A percentile compares a stretch with the other conserved stretches of the same genome.
phyloP scores from a whole-genome alignment of 2,797 vertebrate genomes.

The Acipenser ruthenus region DNA sequence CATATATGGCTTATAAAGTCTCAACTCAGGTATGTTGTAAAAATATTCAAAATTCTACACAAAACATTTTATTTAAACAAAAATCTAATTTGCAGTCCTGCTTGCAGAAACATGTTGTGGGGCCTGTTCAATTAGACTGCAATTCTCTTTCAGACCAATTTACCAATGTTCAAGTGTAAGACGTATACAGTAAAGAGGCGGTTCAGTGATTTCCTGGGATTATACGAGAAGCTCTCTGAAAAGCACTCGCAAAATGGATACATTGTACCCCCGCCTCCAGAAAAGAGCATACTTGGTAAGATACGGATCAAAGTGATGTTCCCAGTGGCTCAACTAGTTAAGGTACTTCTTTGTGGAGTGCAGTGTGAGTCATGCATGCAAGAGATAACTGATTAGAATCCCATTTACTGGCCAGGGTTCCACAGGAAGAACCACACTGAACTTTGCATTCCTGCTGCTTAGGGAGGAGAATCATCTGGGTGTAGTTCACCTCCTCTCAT shows the following conservation, averaged over 20 bases:
- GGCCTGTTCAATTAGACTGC: no score
- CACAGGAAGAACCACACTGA: no score
- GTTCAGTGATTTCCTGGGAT: conserved; percentile 95
- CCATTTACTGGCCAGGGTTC: no score
- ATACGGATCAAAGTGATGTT: no score
- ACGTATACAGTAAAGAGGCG: conserved; percentile 83
- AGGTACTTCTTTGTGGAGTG: no score
- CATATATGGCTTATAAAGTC: conserved; percentile 94
- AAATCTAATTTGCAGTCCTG: not conserved
- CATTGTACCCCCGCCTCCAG: conserved; percentile 89
- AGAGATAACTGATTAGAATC: no score
- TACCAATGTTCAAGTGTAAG: conserved; percentile 85
- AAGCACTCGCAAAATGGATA: conserved; percentile 85
- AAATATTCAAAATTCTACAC: not conserved
- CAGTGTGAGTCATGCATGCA: no score
- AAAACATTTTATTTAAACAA: not conserved
- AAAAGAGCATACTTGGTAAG: conserved; percentile 90
- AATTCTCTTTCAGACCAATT: conserved; percentile 62
- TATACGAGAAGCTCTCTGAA: conserved; percentile 90
- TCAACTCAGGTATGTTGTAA: conserved; percentile 76
- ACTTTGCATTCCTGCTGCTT: no score
- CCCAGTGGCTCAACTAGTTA: no score
- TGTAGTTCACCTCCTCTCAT: no score
- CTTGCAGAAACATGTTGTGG: not conserved
- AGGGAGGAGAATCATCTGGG: no score